Conservation (phyloP, 2,113 vertebrate genomes). For the Boleophthalmus pectinirostris region DNA sequence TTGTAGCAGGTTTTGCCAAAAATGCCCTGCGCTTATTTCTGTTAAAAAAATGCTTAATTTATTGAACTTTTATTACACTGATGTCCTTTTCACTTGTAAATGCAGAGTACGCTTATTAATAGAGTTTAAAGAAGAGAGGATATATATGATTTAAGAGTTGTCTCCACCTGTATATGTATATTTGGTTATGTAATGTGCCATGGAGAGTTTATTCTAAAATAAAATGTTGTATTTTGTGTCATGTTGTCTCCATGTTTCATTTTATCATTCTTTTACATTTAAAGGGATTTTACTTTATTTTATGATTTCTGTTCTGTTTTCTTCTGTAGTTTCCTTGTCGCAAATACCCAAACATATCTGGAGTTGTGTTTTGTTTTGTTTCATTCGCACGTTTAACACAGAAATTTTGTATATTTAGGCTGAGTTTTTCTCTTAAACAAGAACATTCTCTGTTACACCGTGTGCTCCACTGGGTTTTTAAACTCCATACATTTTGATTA, state of each 20-base stretch:
- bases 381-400: no score
- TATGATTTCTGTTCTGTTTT: no score
- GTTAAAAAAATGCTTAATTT: conserved; percentile 74
- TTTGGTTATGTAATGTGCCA: conserved; percentile 79
- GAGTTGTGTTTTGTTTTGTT: no score
- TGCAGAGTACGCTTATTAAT: conserved; percentile 63
- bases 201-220: conserved; percentile 80
- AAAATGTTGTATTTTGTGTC: conserved; percentile 84
- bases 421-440: no score
- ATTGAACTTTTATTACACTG: conserved; percentile 69
- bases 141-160: conserved; percentile 73
- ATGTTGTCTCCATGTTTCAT: conserved; percentile 33
- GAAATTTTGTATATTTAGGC: no score
- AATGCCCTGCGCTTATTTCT: conserved; percentile 57
- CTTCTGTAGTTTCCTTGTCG: no score
- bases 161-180: conserved; percentile 78
- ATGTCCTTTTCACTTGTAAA: conserved; percentile 73
- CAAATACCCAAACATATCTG: no score
- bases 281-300: neutral
- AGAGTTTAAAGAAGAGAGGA: conserved; percentile 55
- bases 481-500: no score
- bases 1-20: conserved; percentile 49
- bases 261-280: neutral
- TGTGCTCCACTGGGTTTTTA: no score
- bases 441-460: no score